Evolutionary conservation across 2,113 vertebrate species (phyloP), one percentile per base, ranked within the genome.

Genomic region (Leptodactylus fuscus): DNA sequence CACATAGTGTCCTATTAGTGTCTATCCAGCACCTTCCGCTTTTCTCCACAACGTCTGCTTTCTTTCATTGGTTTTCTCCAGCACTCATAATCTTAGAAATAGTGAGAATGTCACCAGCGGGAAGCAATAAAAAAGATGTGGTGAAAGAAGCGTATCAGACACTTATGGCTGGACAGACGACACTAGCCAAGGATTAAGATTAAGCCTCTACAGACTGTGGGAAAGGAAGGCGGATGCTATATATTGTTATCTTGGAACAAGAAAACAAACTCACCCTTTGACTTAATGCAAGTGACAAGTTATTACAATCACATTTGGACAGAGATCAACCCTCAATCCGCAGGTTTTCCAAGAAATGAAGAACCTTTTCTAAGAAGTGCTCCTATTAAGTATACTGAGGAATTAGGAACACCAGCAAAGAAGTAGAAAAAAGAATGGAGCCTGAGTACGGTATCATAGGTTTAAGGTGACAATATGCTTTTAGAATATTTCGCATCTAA

Each of bases 101-200:
- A 80, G 29, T 58, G 24, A 9, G 82, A 87, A 85, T 89, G 87
- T 90, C 85, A 89, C 24, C 87, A 91, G 90, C 88, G 88, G 88
- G 75, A 87, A 90, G 22, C 69, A 87, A 88, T 81, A 89, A 73
- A 81, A 73, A 78, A 81, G 81, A 87, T 83, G 90, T 89, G 89
- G 22, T 89, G 89, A 91, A 89, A 90, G 88, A 85, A 91, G 88
- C 89, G 85, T 93, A 93, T 93, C 91, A 90, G 76, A 87, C 86
- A 85, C 90, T 90, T 91, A 89, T 85, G 88, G 89, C 91, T 91
- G 91, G 91, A 91, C 88, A 88, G 80, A 87, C 91, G 89, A 91
- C 90, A 91, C 87, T 88, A 92, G 87, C 80, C 88, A 82, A 0
- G 0, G 90, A 91, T 89, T 87, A 81, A 93, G 90, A 89, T 90